Percentiles rank a stretch among this genome's conserved stretches.
Evolutionary conservation across 2,797 vertebrate species (phyloP).

Genomic region (Tinamus major): DNA sequence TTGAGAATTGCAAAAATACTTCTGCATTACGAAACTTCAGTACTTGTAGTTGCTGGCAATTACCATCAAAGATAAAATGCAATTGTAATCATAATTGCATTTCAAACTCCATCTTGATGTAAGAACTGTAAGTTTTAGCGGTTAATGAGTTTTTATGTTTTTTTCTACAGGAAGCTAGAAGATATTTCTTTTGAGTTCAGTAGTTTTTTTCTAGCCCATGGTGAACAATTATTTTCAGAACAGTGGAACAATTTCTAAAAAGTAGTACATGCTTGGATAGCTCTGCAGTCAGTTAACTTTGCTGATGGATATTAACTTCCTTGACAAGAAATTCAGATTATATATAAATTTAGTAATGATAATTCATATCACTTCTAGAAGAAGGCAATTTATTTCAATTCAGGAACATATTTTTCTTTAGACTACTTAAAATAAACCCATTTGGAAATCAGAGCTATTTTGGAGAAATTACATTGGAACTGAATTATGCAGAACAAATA

Average conservation of each 20-base stretch:
- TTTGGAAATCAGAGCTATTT: slow-evolving; percentile 20
- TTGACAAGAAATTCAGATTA: slow-evolving; percentile 47
- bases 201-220: background rate
- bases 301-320: slow-evolving; percentile 31
- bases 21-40: background rate
- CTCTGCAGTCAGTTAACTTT: slow-evolving; percentile 41
- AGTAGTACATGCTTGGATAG: slow-evolving; percentile 5
- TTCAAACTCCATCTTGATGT: background rate
- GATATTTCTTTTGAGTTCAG: background rate
- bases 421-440: slow-evolving; percentile 2
- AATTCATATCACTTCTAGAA: slow-evolving; percentile 48
- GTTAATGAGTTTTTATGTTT: slow-evolving; percentile 13
- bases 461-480: background rate
- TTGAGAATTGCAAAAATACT: background rate
- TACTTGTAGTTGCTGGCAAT: background rate
- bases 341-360: slow-evolving; percentile 41
- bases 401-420: background rate
- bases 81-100: background rate
- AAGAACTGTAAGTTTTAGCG: background rate
- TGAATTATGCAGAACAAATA: background rate
- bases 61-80: background rate
- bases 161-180: background rate
- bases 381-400: slow-evolving; percentile 34
- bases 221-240: slow-evolving; percentile 32
- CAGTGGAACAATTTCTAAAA: slow-evolving; percentile 15